These are phyloP conservation scores for Gallinago media DNA, from an alignment of 2,113 vertebrate species.

Conservation along the genomic window DNA sequence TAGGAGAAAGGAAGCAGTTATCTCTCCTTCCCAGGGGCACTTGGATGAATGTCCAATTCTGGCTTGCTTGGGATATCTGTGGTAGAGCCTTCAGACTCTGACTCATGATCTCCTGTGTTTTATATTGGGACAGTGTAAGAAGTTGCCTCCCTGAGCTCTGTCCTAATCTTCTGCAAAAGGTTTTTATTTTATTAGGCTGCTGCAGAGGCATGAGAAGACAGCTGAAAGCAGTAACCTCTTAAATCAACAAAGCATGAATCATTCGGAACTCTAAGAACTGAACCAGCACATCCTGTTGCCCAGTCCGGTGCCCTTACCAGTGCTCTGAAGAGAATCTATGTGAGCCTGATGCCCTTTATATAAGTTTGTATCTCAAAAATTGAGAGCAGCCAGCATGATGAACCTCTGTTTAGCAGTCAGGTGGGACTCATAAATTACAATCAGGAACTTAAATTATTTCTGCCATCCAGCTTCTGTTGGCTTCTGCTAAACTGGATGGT, in stretches of 20 bases:
- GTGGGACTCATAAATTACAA: neutral
- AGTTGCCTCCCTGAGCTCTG: neutral
- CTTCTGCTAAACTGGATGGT: neutral
- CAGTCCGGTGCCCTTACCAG: neutral
- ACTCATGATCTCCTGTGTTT: constrained; percentile 21
- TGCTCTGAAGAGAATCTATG: neutral
- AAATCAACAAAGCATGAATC: neutral
- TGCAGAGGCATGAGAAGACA: neutral
- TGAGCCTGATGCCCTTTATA: neutral
- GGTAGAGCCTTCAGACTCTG: neutral
- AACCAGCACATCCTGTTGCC: neutral
- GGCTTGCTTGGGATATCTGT: neutral
- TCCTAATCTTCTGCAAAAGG: neutral
- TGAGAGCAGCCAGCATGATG: neutral
- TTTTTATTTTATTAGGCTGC: neutral
- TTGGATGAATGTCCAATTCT: neutral
- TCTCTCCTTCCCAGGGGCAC: neutral
- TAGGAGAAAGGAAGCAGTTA: neutral
- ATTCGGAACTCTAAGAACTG: constrained; percentile 7
- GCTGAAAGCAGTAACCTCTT: neutral
- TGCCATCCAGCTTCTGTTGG: neutral
- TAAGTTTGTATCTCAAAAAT: neutral
- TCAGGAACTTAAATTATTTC: neutral
- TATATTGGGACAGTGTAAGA: neutral
- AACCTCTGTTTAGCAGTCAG: neutral